These are phyloP conservation scores for Cryptomyrus ogoouensis DNA, from an alignment of 2,113 vertebrate species.

Conservation along the genomic window DNA sequence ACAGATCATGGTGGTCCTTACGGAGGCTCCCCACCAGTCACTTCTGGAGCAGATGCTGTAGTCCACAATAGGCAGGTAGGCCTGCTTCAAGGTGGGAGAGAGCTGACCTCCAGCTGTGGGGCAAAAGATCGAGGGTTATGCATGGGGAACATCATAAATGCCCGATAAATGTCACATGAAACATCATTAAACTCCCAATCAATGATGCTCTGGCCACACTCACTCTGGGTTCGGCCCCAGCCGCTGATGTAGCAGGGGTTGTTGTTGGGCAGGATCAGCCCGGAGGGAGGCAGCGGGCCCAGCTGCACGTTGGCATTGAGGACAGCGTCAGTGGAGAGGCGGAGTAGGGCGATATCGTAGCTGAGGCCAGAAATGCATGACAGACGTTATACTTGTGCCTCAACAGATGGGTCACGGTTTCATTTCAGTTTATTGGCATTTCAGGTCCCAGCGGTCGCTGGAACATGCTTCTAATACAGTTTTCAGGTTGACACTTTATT, in stretches of 20 bases:
- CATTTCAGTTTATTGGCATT: background rate
- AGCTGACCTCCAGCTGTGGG: constrained; percentile 68
- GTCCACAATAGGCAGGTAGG: constrained; percentile 68
- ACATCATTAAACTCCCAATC: background rate
- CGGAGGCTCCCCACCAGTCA: constrained; percentile 75
- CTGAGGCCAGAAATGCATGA: constrained; percentile 43
- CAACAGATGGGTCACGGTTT: background rate
- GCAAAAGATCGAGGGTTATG: background rate
- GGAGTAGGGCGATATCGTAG: constrained; percentile 78
- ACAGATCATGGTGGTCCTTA: constrained; percentile 80
- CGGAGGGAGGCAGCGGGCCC: constrained; percentile 59
- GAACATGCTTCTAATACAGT: background rate
- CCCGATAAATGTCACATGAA: background rate
- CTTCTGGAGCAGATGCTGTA: constrained; percentile 62
- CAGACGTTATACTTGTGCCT: background rate
- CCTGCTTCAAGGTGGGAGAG: constrained; percentile 74
- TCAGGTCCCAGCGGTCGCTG: background rate
- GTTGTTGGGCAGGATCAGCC: constrained; percentile 67
- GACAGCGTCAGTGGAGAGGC: constrained; percentile 54
- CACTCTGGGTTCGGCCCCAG: constrained; percentile 79
- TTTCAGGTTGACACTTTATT: background rate
- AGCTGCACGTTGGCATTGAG: constrained; percentile 73
- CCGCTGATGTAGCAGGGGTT: constrained; percentile 76
- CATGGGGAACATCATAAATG: background rate
- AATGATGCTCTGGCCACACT: constrained; percentile 32